Conservation (phyloP, 2,113 vertebrate species). For the chimpanzee (Pan troglodytes) region NHGRI_mPanTro3-v2.1_pri NC_072408.2:29948501-29949000, state of each 20-base stretch:
- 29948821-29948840: not conserved
- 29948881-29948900: not conserved
- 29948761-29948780: not conserved
- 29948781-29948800: not conserved
- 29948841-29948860: not conserved
- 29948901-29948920: not conserved
- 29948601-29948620: not conserved
- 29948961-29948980: not conserved
- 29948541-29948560: not conserved
- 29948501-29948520: not conserved
- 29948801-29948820: not conserved
- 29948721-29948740: not conserved
- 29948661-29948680: not conserved
- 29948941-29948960: not conserved
- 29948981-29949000: not conserved
- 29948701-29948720: not conserved
- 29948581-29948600: not conserved
- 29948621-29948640: not conserved
- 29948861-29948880: not conserved
- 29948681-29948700: not conserved
- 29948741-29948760: not conserved
- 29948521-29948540: not conserved
- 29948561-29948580: not conserved
- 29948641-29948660: not conserved
- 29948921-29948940: constrained; percentile 1